Evolutionary conservation across 2,113 vertebrate species (phyloP), one percentile per base, ranked within the genome.

Genomic region (Odontesthes bonariensis): DNA sequence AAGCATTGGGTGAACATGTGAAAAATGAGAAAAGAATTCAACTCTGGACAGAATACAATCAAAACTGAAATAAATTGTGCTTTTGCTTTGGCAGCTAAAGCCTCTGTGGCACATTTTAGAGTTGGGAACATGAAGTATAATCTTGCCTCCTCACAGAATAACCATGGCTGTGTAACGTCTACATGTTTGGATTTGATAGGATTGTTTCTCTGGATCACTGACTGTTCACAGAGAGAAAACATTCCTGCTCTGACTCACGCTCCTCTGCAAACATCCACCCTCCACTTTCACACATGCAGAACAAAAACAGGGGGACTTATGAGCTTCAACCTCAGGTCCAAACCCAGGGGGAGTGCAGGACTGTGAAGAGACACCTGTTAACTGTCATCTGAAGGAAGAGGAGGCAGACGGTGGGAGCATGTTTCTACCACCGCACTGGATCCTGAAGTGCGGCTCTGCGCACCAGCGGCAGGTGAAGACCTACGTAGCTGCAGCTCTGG

Each of bases 341-440:
- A 4, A 44, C 12, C 52, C 8, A 13, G 12, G 27, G 11, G 9
- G 11, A 55, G 38, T 5, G 27, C 61, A 64, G 46, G 9, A 31
- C 42, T 31, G 22, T n/a, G 42, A 5, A 19, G 31, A 22, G 27
- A 27, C 3, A 27, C 27, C 27, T 27, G 27, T 27, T 27, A 27
- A 27, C 27, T 27, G 27, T 3, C 27, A 27, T 27, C 27, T 27
- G 3, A 27, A 27, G n/a, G n/a, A 27, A 27, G 27, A 27, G 3
- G 2, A 13, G 11, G 1, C 8, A 2, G 23, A 38, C 19, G 11
- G 33, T 7, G 0, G 32, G 53, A 79, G 78, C 74, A 51, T 65
- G 60, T 77, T 77, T 19, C 88, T 84, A 0, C 40, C 75, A 0
- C 20, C 87, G 76, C 80, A 67, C 40, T 84, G 69, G 63, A 66